Base-by-base conservation (phyloP, 2,888 invertebrate species). In the Esperia sulphurella region DNA sequence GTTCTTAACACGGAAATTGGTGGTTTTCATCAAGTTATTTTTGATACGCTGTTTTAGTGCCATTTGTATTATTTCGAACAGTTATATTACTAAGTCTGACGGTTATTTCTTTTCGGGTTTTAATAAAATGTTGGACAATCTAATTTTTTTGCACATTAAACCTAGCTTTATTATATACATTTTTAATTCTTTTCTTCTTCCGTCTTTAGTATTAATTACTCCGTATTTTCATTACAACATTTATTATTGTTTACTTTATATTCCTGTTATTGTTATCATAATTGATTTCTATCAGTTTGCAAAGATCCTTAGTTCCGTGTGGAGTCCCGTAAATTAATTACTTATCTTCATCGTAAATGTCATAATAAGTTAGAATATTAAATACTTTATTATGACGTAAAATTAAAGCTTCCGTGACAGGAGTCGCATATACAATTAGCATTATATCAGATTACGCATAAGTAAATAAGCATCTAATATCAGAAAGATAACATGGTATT, bases 1-100 rank as follows among this genome's bases (percentile, higher is more conserved):
- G 43, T 40, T 42, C 10, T 49, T 45, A 38, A 30, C 9, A 31
- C 41, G 30, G 37, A 45, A 28, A 39, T 39, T 21, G 35, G 31
- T 14, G 14, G 14, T 30, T 46, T 41, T 41, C 41, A 8, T 30
- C 29, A 41, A 8, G 9, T 29, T 12, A n/a, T n/a, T n/a, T n/a
- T n/a, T n/a, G n/a, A n/a, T n/a, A n/a, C n/a, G n/a, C 14, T 21
- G 30, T n/a, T 41, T 40, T 41, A 41, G 10, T 30, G 28, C 12
- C 41, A 1, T 41, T 30, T 14, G 8, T 39, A 12, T 12, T 30
- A 41, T 41, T 7, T 41, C 8, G 41, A 30, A 28, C 30, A 14
- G 41, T 39, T 31, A 31, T 10, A 10, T 31, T 31, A 9, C 2
- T 2, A 9, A 31, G 31, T 5, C 8, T 2, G 10, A 7, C 8